Conservation (phyloP, 2,113 vertebrate species). For the Pelecanoides urinatrix region DNA sequence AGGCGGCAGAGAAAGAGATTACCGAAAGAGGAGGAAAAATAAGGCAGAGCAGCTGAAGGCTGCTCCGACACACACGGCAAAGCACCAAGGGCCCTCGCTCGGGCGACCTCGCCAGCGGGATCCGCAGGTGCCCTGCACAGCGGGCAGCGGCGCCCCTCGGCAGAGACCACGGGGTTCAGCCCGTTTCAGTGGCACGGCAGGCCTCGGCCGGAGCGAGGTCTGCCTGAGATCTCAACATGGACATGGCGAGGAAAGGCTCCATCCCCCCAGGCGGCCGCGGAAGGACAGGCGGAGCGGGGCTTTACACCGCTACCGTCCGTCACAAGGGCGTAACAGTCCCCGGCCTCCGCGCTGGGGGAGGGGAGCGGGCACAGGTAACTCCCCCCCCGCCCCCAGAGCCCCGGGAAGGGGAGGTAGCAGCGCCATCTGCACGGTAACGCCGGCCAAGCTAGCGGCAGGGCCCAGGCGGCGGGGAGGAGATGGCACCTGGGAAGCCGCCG, state of each 20-base stretch:
- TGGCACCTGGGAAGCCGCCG: background rate
- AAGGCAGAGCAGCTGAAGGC: background rate
- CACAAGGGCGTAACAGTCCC: background rate
- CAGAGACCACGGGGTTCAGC: too few species aligned
- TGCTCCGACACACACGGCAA: background rate
- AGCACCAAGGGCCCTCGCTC: background rate
- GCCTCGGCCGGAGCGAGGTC: background rate
- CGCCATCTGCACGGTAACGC: constrained; percentile 8
- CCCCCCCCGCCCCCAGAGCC: too few species aligned
- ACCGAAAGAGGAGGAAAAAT: background rate
- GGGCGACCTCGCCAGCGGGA: background rate
- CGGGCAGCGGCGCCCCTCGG: background rate
- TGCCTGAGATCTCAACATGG: background rate
- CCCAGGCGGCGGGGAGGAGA: background rate
- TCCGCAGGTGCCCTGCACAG: background rate
- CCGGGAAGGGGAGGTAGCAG: background rate
- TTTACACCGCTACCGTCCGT: background rate
- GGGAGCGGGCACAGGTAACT: background rate
- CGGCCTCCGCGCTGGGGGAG: background rate
- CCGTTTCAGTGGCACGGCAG: background rate
- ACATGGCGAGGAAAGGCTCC: background rate
- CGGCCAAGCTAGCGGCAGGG: background rate
- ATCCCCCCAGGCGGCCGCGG: background rate
- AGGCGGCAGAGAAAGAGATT: background rate
- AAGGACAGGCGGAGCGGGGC: background rate